Evolutionary conservation across 1,140 invertebrate genomes (phyloP).

Genomic region (Pseudomyrmex flavicornis): DNA sequence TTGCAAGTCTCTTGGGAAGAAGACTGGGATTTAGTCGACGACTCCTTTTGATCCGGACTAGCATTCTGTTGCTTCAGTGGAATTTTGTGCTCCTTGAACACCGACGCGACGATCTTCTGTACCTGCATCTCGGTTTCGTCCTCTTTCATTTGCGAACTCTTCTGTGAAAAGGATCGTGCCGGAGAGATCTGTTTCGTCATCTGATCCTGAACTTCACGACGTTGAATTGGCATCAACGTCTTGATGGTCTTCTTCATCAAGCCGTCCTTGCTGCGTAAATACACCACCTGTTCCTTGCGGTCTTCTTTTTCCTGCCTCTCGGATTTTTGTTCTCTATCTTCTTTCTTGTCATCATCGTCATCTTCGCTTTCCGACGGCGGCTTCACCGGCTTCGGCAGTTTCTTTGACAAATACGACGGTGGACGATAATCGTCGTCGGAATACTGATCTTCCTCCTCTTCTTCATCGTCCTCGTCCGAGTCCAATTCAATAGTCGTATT

Average conservation of each 20-base stretch:
- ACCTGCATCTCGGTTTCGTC: constrained; percentile 84
- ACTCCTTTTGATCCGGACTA: constrained; percentile 75
- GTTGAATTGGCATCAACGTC: constrained; percentile 83
- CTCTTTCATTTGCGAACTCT: constrained; percentile 61
- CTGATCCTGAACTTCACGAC: constrained; percentile 74
- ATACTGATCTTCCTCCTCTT: constrained; percentile 82
- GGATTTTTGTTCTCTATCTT: constrained; percentile 73
- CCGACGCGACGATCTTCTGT: constrained; percentile 83
- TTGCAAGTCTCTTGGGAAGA: constrained; percentile 38
- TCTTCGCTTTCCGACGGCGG: constrained; percentile 43
- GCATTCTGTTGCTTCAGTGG: constrained; percentile 78
- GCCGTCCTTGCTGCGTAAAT: constrained; percentile 81
- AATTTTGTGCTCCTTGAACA: constrained; percentile 84
- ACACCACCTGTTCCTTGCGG: constrained; percentile 82
- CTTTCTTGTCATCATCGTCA: constrained; percentile 62
- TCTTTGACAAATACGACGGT: constrained; percentile 81
- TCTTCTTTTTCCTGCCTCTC: constrained; percentile 77
- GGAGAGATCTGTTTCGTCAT: constrained; percentile 53
- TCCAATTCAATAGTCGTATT: constrained; percentile 76
- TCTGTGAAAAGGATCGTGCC: constrained; percentile 52
- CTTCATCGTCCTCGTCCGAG: constrained; percentile 80
- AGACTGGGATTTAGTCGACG: constrained; percentile 40
- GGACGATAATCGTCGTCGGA: constrained; percentile 83
- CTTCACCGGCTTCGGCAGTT: constrained; percentile 74
- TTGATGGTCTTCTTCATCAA: constrained; percentile 84